A percentile compares a stretch with the other conserved stretches of the same genome.
These are phyloP conservation scores for Hylaeus volcanicus DNA, from an alignment of 1,140 invertebrate species.

Conservation along the genomic window DNA sequence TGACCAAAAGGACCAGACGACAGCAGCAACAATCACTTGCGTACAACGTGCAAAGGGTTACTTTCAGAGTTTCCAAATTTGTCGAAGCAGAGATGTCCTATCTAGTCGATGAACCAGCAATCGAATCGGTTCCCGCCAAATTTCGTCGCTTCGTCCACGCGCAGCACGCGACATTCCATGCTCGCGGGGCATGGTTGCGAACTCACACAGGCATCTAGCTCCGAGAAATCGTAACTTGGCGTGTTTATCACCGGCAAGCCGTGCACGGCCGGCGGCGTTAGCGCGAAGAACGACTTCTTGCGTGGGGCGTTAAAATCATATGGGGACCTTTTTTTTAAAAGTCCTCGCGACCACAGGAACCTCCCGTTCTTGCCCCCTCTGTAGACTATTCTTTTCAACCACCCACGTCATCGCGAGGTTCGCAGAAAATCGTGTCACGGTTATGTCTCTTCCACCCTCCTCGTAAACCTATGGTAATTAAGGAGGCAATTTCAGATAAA, in stretches of 20 bases:
- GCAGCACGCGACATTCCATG: constrained; percentile 20
- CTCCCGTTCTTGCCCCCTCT: constrained; percentile 31
- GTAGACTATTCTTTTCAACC: constrained; percentile 34
- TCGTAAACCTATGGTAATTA: background rate
- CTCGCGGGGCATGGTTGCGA: constrained; percentile 8
- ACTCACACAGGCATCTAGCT: constrained; percentile 66
- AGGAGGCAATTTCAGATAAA: background rate
- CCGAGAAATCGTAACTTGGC: constrained; percentile 81
- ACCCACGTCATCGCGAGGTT: constrained; percentile 67
- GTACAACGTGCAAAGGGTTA: too few relatives aligned
- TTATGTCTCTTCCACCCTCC: background rate
- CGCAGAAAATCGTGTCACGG: constrained; percentile 65
- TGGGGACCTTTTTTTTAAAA: constrained; percentile 72
- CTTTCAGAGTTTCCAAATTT: too few relatives aligned
- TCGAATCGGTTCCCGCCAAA: constrained; percentile 19
- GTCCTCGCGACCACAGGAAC: constrained; percentile 30
- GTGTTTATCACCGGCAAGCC: constrained; percentile 77
- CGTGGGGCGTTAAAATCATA: constrained; percentile 78
- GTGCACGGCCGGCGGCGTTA: constrained; percentile 68
- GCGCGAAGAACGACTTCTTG: constrained; percentile 76
- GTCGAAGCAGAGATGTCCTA: too few relatives aligned
- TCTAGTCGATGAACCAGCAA: constrained; percentile 6
- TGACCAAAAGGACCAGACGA: too few relatives aligned
- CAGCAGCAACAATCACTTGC: too few relatives aligned
- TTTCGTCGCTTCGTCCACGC: constrained; percentile 23